Conservation (phyloP, 1,140 invertebrate species). For the Carposina sasakii region DNA sequence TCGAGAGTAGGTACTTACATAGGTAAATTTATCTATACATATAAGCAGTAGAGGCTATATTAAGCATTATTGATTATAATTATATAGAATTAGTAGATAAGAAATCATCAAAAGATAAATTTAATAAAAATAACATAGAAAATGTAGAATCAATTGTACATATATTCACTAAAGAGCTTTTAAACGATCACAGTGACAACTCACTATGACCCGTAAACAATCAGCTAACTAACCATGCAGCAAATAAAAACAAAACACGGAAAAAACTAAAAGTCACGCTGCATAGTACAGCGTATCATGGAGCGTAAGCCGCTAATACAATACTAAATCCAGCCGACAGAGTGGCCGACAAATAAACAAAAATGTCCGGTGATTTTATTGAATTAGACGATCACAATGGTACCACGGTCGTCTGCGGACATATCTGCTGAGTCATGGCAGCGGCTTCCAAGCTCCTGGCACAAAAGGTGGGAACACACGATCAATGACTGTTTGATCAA, state of each 20-base stretch:
- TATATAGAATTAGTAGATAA: too few relatives aligned
- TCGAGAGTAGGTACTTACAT: too few relatives aligned
- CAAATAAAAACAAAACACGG: constrained; percentile 45
- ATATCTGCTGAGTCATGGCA: constrained; percentile 51
- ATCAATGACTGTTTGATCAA: constrained; percentile 65
- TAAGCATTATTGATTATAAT: too few relatives aligned
- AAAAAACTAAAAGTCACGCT: constrained; percentile 28
- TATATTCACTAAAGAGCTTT: too few relatives aligned
- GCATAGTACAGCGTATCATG: constrained; percentile 44
- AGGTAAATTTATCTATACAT: too few relatives aligned
- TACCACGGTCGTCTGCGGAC: constrained; percentile 28
- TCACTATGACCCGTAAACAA: too few relatives aligned
- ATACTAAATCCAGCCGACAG: constrained; percentile 45
- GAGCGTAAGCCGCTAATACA: constrained; percentile 48
- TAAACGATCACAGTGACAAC: too few relatives aligned
- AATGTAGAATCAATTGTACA: too few relatives aligned
- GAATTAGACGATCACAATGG: constrained; percentile 68
- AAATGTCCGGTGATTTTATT: constrained; percentile 69
- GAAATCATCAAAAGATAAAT: too few relatives aligned
- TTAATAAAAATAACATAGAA: too few relatives aligned
- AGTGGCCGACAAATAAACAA: constrained; percentile 64
- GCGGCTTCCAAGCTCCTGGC: constrained; percentile 43
- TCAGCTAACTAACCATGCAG: constrained; percentile 20
- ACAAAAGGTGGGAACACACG: constrained; percentile 67
- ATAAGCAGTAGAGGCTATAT: too few relatives aligned